A percentile compares a stretch with the other conserved stretches of the same genome.
These are phyloP conservation scores for Tipula confusa DNA, from an alignment of 2,888 invertebrate species.

Conservation along the genomic window DNA sequence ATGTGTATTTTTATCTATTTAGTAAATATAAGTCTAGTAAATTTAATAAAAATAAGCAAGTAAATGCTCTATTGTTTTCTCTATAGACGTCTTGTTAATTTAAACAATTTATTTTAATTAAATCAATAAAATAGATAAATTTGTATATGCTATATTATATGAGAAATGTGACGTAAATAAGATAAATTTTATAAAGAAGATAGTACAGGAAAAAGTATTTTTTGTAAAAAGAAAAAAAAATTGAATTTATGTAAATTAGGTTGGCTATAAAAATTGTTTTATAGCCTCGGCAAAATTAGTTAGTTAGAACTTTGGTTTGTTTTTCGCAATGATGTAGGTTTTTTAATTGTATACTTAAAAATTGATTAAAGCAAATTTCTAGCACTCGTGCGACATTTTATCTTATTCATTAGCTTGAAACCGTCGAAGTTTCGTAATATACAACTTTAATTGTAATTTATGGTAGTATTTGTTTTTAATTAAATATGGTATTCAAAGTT, in stretches of 20 bases:
- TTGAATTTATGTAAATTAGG: not conserved
- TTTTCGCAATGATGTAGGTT: not conserved
- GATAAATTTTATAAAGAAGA: not conserved
- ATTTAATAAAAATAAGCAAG: not conserved
- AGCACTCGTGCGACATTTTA: no score
- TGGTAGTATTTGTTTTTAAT: no score
- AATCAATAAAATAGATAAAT: not conserved
- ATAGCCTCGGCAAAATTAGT: not conserved
- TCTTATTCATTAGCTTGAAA: no score
- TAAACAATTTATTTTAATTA: constrained; percentile 12
- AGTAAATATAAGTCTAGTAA: not conserved
- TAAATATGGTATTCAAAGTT: no score
- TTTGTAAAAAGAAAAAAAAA: constrained; percentile 6
- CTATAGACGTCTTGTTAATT: not conserved
- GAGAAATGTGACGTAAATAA: not conserved
- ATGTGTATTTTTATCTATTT: not conserved
- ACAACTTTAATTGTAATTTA: no score
- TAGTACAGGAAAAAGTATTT: not conserved
- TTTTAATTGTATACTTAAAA: no score
- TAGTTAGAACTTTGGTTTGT: not conserved
- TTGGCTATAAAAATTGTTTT: not conserved
- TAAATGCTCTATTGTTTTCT: not conserved
- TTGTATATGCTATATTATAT: not conserved
- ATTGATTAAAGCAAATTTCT: no score
- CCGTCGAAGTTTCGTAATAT: no score